Base-by-base conservation (phyloP, 2,888 invertebrate genomes). In the Limnephilus auricula region DNA sequence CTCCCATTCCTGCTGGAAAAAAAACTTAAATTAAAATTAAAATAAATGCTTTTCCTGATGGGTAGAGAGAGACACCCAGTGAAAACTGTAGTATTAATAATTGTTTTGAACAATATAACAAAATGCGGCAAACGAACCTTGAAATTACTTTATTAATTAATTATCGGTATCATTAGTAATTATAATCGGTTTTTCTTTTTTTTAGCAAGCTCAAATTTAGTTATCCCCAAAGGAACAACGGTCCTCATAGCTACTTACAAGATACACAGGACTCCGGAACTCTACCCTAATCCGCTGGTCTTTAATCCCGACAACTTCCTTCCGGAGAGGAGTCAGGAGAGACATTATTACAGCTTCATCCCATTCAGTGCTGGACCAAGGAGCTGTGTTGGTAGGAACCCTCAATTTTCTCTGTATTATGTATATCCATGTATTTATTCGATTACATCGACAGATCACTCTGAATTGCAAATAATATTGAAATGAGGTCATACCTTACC, bases 351-450 rank as follows among this genome's bases (percentile, higher is more conserved):
- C 94, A 97, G 97, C 92, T 98, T 97, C 94, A 97, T 98, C 90
- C 98, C 98, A 0, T 98, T 98, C 95, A 98, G 97, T 92, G 98
- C 98, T 86, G 98, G 98, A 40, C 98, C 98, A 1, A 96, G 98
- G 93, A 98, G 98, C 93, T 98, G 98, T 94, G 98, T 98, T 34
- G 98, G 97, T 97, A 94, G n/a, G 65, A 65, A 65, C 65, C 65
- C 25, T 65, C 18, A 4, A 0, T 65, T 18, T 25, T 65, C 65
- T 65, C 25, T n/a, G 25, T 65, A n/a, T 65, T 65, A 90, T 18
- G 31, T 31, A 30, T 32, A 31, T 9, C 15, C 31, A 2, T 50
- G 18, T 18, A 50, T 50, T 50, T 25, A 4, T 50, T 50, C 1
- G 13, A 15, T 18, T 18, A 50, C 1, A 50, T 18, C 18, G 18